A percentile compares a stretch with the other conserved stretches of the same genome.
Evolutionary conservation across 2,113 vertebrate genomes (phyloP).

Genomic region (Macquaria australasica): DNA sequence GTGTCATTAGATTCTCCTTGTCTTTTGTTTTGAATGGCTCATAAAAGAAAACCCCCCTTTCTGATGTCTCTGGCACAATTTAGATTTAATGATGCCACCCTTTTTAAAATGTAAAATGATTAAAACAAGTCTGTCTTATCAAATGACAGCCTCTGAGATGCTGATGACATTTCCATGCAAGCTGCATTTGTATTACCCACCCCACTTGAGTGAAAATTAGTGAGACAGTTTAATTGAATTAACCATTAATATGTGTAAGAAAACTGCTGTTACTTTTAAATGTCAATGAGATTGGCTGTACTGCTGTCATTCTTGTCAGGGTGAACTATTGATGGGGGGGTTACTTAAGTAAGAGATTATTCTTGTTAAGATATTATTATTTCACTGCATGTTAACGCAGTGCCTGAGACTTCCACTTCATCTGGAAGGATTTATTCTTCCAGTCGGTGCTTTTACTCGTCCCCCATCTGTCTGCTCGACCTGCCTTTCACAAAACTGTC

Average conservation of each 20-base stretch:
- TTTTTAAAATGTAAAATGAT: conserved; percentile 36
- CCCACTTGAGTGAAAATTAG: not conserved
- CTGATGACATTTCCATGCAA: conserved; percentile 46
- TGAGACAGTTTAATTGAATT: conserved; percentile 17
- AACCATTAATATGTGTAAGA: conserved; percentile 13
- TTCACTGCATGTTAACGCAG: not conserved
- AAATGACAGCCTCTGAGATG: conserved; percentile 25
- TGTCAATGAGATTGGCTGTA: not conserved
- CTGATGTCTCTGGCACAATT: conserved; percentile 29
- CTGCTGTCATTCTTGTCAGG: not conserved
- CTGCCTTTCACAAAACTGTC: not conserved
- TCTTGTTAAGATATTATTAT: conserved; percentile 14
- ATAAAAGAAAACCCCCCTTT: conserved; percentile 8
- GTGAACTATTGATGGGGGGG: conserved; percentile 2
- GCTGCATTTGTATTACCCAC: conserved; percentile 11
- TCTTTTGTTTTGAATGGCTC: conserved; percentile 44
- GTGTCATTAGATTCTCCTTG: conserved; percentile 20
- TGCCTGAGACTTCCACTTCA: not conserved
- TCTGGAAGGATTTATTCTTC: not conserved
- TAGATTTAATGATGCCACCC: conserved; percentile 45
- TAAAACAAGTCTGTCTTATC: conserved; percentile 25
- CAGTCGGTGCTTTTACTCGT: not conserved
- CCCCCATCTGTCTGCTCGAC: not conserved
- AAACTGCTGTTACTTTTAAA: conserved; percentile 16
- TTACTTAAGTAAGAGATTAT: conserved; percentile 21